Conservation (phyloP, 2,888 invertebrate genomes). For the Esperia sulphurella region DNA sequence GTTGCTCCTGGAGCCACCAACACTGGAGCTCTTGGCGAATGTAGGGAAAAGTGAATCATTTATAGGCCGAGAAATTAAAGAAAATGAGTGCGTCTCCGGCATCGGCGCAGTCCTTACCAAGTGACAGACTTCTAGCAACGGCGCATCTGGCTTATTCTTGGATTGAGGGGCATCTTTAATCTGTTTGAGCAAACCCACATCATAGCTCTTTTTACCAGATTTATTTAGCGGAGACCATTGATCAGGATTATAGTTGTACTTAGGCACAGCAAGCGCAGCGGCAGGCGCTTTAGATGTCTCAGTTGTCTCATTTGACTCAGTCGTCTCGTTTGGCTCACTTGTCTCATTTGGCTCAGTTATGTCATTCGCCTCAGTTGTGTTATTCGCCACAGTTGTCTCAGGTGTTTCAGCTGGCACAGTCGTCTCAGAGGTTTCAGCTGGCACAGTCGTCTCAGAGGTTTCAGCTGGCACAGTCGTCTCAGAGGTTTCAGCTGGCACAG, state of each 20-base stretch:
- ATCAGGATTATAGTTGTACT: slow-evolving; percentile 68
- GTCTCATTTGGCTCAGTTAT: no score
- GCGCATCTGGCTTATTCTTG: slow-evolving; percentile 85
- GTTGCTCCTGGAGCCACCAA: slow-evolving; percentile 53
- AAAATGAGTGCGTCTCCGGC: slow-evolving; percentile 56
- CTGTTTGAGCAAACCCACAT: slow-evolving; percentile 87
- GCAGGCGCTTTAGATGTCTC: slow-evolving; percentile 15
- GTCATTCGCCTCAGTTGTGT: background rate
- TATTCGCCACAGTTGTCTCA: no score
- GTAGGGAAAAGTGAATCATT: slow-evolving; percentile 63
- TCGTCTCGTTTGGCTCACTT: no score
- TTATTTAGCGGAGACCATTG: slow-evolving; percentile 94
- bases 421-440: no score
- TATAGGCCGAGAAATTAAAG: slow-evolving; percentile 54
- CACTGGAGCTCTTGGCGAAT: slow-evolving; percentile 53
- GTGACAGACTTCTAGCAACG: slow-evolving; percentile 81
- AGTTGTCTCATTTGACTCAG: no score
- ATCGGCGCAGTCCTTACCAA: slow-evolving; percentile 70
- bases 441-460: no score
- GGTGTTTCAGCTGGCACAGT: no score
- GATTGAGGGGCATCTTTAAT: slow-evolving; percentile 87
- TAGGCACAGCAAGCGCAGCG: slow-evolving; percentile 43
- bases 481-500: background rate
- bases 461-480: no score
- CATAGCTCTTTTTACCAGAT: slow-evolving; percentile 89